Percentiles rank a stretch among this genome's conserved stretches.
Evolutionary conservation across 2,888 invertebrate species (phyloP).

Genomic region (Protonemura montana): DNA sequence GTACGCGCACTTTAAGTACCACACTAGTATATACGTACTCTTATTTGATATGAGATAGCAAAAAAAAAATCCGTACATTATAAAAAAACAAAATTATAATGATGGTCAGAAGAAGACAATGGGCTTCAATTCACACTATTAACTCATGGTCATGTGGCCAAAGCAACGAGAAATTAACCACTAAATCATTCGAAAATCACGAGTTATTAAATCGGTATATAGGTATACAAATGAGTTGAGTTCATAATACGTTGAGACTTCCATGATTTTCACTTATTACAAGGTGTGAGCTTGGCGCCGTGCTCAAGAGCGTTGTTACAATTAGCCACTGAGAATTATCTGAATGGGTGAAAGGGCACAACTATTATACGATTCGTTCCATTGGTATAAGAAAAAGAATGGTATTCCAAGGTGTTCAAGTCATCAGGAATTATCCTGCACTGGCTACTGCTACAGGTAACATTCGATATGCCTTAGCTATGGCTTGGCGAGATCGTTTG

Average conservation of each 20-base stretch:
- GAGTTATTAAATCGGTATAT: neutral
- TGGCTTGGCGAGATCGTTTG: neutral
- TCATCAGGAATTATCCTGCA: constrained; percentile 36
- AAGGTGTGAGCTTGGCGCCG: neutral
- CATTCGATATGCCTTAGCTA: constrained; percentile 28
- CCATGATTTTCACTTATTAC: neutral
- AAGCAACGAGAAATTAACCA: neutral
- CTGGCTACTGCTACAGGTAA: constrained; percentile 42
- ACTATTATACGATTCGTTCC: constrained; percentile 32
- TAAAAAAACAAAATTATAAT: neutral
- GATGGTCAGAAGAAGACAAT: neutral
- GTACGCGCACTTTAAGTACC: neutral
- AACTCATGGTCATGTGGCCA: neutral
- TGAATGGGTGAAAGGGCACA: constrained; percentile 45
- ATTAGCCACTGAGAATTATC: neutral
- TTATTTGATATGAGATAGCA: neutral
- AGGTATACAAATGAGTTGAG: neutral
- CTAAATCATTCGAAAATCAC: neutral
- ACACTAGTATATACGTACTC: neutral
- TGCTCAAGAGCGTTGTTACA: neutral
- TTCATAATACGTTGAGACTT: neutral
- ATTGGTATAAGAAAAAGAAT: constrained; percentile 41
- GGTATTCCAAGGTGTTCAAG: constrained; percentile 47
- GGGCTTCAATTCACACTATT: neutral
- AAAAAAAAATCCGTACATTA: neutral